phyloP scores from a whole-genome alignment of 2,113 vertebrate genomes.

The Pseudopipra pipra region DNA sequence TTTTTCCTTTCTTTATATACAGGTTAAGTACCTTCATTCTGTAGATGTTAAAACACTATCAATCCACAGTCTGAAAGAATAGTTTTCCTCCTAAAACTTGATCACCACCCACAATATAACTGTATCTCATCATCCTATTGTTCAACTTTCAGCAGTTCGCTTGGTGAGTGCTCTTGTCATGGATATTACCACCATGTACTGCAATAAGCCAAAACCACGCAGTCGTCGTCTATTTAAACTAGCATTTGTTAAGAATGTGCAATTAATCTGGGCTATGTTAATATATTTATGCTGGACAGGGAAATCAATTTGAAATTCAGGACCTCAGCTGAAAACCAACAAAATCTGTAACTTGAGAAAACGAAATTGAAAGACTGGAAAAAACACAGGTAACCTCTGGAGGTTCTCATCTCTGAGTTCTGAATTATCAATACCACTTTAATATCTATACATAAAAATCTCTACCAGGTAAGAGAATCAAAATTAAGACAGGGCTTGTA shows the following conservation, averaged over 20 bases:
- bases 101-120: neutral
- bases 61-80: neutral
- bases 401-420: neutral
- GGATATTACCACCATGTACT: neutral
- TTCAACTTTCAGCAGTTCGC: neutral
- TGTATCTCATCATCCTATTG: neutral
- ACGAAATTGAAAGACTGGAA: conserved; percentile 1
- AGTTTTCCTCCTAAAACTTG: neutral
- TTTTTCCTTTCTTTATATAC: neutral
- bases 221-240: neutral
- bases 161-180: neutral
- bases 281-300: neutral
- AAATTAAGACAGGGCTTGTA: conserved; percentile 57
- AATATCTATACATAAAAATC: conserved; percentile 15
- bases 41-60: neutral
- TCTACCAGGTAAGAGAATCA: conserved; percentile 58
- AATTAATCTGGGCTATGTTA: neutral
- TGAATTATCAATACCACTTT: neutral
- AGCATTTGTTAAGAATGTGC: neutral
- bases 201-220: neutral
- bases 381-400: neutral
- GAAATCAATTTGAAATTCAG: neutral
- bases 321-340: neutral
- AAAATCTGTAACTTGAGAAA: neutral
- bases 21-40: neutral